Base-by-base conservation (phyloP, 2,113 vertebrate species). In the Myotis lucifugus region DNA sequence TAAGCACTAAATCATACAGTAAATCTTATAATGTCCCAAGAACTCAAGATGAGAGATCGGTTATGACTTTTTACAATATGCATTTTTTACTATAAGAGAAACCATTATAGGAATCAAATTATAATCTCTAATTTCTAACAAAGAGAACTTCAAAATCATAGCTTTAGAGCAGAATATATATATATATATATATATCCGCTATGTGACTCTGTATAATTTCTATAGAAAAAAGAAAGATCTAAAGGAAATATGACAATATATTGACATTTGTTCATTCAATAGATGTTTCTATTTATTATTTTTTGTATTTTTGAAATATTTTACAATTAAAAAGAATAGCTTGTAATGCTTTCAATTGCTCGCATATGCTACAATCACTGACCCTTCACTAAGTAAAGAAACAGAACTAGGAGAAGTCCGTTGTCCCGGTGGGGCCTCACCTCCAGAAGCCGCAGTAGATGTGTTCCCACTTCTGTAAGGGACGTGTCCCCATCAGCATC, bases 11-110 rank as follows among this genome's bases (percentile, higher is more conserved):
- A 40, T 56, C 10, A 46, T 59, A 85, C 4, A 69, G 61, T 54
- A 56, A 89, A 72, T 79, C 9, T 79, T 72, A 66, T 3, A 88
- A 66, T 70, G 5, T n/a, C 34, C 17, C 17, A 69, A 94, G n/a
- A 95, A 83, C 34, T 64, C 29, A 74, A 73, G 23, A 72, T 78
- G 8, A 90, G 21, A 94, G 46, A 78, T 40, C 4, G 29, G 3
- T 90, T 88, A 69, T 94, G n/a, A 32, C 29, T 27, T 72, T 86
- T 87, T 50, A 79, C 17, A 85, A 23, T 76, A 67, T 85, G 42
- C 11, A 69, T 77, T 46, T 90, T 82, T 89, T 84, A 50, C 64
- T 42, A 18, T 82, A 85, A 74, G 27, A 40, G 0, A 64, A 85
- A 70, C 27, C 25, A 13, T 40, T 85, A 70, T n/a, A 61, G 73